phyloP scores from a whole-genome alignment of 2,797 vertebrate species.

The Poeciliopsis paucimaculata region DNA sequence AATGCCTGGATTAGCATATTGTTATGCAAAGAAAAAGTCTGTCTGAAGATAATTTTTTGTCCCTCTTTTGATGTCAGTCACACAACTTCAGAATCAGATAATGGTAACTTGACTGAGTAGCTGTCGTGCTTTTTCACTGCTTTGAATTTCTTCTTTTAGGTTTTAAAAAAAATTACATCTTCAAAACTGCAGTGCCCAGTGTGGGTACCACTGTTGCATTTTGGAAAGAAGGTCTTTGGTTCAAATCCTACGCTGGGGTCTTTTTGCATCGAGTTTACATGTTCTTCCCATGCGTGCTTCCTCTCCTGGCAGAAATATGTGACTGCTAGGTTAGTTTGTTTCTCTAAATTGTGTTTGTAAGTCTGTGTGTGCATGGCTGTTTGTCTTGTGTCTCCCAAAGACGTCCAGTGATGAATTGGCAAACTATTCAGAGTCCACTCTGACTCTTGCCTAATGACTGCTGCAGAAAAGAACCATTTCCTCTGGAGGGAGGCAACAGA shows the following conservation, averaged over 20 bases:
- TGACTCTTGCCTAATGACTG: neutral
- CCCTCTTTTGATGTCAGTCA: slow-evolving; percentile 1
- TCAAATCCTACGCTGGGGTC: neutral
- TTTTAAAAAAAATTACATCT: neutral
- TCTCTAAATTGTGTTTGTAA: neutral
- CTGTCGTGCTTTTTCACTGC: neutral
- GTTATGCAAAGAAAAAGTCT: neutral
- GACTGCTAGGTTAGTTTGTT: neutral
- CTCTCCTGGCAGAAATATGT: neutral
- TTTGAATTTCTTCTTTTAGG: neutral
- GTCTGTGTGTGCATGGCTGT: neutral
- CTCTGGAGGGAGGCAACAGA: too few species aligned
- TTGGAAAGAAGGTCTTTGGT: neutral
- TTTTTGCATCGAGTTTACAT: neutral
- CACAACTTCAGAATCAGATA: slow-evolving; percentile 1
- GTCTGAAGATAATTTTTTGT: neutral
- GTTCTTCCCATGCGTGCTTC: neutral
- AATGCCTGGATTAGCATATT: neutral
- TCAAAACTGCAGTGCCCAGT: neutral
- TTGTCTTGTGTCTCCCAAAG: neutral
- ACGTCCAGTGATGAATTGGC: neutral
- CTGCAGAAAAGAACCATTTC: too few species aligned
- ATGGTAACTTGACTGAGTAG: neutral
- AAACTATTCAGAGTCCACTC: neutral
- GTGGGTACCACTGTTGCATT: neutral